phyloP scores from a whole-genome alignment of 1,140 invertebrate genomes.

The Drosophila cardini region DNA sequence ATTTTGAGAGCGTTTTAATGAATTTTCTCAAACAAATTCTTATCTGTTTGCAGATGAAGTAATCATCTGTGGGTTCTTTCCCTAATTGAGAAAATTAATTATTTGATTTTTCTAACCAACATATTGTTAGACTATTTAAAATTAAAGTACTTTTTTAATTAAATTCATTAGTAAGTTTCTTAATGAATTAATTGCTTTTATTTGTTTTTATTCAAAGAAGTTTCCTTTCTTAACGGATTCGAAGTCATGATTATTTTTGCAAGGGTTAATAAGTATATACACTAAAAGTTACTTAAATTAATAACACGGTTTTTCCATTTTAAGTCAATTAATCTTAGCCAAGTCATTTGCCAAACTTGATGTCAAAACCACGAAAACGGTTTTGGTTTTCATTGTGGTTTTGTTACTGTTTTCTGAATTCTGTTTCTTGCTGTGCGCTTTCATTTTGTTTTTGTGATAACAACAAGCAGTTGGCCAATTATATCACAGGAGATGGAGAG shows the following conservation, averaged over 20 bases:
- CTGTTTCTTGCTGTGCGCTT: constrained; percentile 7
- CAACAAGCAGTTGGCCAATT: constrained; percentile 74
- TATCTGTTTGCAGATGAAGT: constrained; percentile 58
- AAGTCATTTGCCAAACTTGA: constrained; percentile 38
- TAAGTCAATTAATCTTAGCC: constrained; percentile 34
- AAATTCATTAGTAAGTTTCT: too few species aligned
- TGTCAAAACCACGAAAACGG: constrained; percentile 13
- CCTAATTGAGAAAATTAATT: too few species aligned
- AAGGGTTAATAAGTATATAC: too few species aligned
- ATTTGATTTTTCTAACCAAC: too few species aligned
- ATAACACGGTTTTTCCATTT: constrained; percentile 13
- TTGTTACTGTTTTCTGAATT: not conserved
- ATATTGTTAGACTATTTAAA: too few species aligned
- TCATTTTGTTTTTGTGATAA: constrained; percentile 64
- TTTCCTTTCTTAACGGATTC: too few species aligned
- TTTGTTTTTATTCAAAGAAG: too few species aligned
- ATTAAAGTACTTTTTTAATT: too few species aligned
- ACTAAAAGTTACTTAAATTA: constrained; percentile 8
- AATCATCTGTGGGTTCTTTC: too few species aligned
- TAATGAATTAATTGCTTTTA: too few species aligned
- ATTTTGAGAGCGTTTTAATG: constrained; percentile 55
- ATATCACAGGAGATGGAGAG: constrained; percentile 34
- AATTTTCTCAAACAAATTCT: constrained; percentile 33
- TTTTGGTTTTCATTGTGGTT: constrained; percentile 22
- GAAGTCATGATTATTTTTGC: too few species aligned